Conservation (phyloP, 2,113 vertebrate genomes). For the Urocolius indicus region DNA sequence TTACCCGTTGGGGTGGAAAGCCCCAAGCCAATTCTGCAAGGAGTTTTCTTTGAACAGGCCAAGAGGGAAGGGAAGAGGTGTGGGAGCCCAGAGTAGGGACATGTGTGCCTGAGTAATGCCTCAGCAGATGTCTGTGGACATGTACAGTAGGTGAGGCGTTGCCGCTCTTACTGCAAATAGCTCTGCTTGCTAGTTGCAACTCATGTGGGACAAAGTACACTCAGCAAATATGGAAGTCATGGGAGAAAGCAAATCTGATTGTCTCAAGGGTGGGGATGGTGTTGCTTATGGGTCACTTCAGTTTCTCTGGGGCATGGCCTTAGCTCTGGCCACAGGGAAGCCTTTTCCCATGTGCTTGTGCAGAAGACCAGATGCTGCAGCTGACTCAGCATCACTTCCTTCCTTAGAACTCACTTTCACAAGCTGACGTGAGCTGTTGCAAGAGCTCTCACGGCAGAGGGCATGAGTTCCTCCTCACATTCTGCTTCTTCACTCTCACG, state of each 20-base stretch:
- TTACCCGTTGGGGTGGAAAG: not conserved
- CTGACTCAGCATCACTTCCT: not conserved
- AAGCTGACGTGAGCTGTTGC: not conserved
- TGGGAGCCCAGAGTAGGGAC: not conserved
- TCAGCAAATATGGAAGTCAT: not conserved
- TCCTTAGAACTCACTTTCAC: not conserved
- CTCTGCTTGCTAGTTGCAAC: not conserved
- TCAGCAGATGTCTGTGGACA: not conserved
- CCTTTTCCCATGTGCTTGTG: not conserved
- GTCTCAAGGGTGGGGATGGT: not conserved
- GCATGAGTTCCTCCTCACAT: not conserved
- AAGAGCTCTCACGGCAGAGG: not conserved
- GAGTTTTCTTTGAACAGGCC: not conserved
- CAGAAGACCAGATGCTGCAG: not conserved
- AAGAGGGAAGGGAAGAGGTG: not conserved
- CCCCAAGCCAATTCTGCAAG: fast-evolving
- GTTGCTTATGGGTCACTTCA: not conserved
- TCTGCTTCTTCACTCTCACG: fast-evolving
- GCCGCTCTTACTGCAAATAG: not conserved
- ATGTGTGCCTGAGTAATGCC: fast-evolving
- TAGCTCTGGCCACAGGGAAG: fast-evolving
- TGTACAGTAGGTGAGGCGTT: not conserved
- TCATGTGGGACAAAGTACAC: not conserved
- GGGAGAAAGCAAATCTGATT: not conserved
- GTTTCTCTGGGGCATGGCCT: not conserved